Conservation (phyloP, 2,888 invertebrate genomes). For the Sycophila texana region DNA sequence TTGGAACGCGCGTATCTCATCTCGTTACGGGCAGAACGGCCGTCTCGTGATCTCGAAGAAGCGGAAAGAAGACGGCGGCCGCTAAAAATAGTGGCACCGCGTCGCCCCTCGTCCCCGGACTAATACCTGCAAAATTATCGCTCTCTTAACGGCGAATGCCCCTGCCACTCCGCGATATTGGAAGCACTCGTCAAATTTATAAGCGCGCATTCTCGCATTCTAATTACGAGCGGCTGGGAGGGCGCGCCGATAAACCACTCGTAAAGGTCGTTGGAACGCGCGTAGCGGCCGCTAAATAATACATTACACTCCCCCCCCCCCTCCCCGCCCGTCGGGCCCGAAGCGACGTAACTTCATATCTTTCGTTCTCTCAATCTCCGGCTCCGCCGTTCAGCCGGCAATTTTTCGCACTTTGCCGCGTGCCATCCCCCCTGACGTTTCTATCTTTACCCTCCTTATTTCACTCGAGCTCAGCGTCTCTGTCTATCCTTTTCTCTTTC, state of each 20-base stretch:
- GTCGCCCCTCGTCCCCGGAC: not conserved
- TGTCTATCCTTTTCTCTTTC: not conserved
- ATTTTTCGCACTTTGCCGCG: conserved; percentile 49
- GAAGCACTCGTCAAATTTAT: conserved; percentile 2
- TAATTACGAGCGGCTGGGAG: conserved; percentile 24
- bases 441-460: conserved; percentile 57
- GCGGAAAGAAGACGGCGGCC: too few relatives aligned
- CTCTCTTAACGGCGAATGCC: not conserved
- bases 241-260: conserved; percentile 41
- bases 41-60: too few relatives aligned
- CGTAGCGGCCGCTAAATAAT: conserved; percentile 48
- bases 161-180: not conserved
- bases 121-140: not conserved
- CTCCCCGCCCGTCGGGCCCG: not conserved
- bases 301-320: conserved; percentile 12
- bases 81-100: too few relatives aligned
- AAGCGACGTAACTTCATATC: conserved; percentile 25
- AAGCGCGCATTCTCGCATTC: conserved; percentile 38
- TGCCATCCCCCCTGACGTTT: conserved; percentile 38
- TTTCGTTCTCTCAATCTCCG: conserved; percentile 28
- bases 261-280: conserved; percentile 35
- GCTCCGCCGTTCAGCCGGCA: conserved; percentile 41
- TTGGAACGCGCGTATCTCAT: conserved; percentile 1
- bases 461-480: conserved; percentile 38
- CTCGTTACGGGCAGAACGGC: too few relatives aligned